Conservation (phyloP, 2,888 invertebrate genomes). For the Leptura quadrifasciata region DNA sequence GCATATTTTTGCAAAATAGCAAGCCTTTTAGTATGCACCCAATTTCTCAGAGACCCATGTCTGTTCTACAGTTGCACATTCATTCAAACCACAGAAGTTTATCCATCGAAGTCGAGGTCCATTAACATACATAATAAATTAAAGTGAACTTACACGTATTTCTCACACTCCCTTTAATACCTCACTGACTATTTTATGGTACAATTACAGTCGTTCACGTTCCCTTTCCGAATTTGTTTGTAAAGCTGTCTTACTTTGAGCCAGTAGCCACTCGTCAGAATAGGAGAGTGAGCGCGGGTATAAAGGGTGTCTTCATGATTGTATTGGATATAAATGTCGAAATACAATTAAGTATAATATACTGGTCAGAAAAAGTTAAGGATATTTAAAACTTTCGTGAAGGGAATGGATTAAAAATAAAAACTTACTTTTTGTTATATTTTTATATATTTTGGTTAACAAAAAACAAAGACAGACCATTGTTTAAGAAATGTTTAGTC, state of each 20-base stretch:
- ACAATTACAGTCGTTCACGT: constrained; percentile 37
- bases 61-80: background rate
- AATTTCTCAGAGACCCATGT: background rate
- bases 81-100: constrained; percentile 38
- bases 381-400: too few relatives aligned
- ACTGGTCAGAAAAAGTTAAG: too few relatives aligned
- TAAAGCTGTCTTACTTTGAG: constrained; percentile 16
- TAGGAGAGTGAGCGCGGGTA: background rate
- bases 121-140: constrained; percentile 45
- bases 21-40: background rate
- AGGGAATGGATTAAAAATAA: too few relatives aligned
- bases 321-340: background rate
- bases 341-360: background rate
- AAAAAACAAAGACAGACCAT: too few relatives aligned
- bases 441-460: too few relatives aligned
- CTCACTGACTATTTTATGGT: constrained; percentile 44
- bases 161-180: constrained; percentile 45
- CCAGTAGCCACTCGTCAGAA: constrained; percentile 23
- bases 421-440: too few relatives aligned
- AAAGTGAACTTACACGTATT: constrained; percentile 40
- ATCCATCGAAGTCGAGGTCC: constrained; percentile 25
- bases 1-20: background rate
- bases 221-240: background rate
- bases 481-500: too few relatives aligned
- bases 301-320: background rate